phyloP scores from a whole-genome alignment of 2,797 vertebrate species.

The Phyllotis vaccarum region DNA sequence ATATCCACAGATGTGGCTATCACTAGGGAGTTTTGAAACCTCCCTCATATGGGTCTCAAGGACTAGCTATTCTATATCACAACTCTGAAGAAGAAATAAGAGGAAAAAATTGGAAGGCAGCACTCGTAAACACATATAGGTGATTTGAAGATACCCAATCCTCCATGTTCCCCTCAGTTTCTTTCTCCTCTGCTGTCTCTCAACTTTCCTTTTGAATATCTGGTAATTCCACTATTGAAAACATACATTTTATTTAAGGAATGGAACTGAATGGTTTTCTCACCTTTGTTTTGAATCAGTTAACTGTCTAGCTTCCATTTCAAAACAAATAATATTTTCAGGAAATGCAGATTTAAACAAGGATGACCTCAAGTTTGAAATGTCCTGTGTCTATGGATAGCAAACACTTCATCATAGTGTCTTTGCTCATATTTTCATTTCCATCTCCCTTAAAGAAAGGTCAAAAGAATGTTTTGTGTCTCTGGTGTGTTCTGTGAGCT shows the following conservation, averaged over 20 bases:
- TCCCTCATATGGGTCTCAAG: neutral
- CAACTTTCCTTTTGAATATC: neutral
- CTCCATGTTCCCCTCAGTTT: constrained; percentile 3
- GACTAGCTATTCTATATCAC: neutral
- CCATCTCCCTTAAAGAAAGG: neutral
- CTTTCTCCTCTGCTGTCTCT: neutral
- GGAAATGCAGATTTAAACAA: neutral
- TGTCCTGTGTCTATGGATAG: neutral
- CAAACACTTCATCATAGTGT: neutral
- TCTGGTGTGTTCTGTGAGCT: neutral
- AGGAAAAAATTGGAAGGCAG: neutral
- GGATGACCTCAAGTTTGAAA: neutral
- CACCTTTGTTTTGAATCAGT: constrained; percentile 11
- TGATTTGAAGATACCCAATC: neutral
- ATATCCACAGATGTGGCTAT: neutral
- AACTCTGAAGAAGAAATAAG: constrained; percentile 39
- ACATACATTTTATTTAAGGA: constrained; percentile 48
- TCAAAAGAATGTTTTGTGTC: neutral
- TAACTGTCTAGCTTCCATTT: neutral
- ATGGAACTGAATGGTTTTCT: neutral
- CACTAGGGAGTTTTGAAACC: neutral
- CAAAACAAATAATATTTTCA: constrained; percentile 36
- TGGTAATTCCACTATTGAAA: neutral
- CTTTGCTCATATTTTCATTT: neutral
- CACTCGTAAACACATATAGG: neutral